Evolutionary conservation across 2,888 invertebrate genomes (phyloP).

Genomic region (Entomobrya proxima): DNA sequence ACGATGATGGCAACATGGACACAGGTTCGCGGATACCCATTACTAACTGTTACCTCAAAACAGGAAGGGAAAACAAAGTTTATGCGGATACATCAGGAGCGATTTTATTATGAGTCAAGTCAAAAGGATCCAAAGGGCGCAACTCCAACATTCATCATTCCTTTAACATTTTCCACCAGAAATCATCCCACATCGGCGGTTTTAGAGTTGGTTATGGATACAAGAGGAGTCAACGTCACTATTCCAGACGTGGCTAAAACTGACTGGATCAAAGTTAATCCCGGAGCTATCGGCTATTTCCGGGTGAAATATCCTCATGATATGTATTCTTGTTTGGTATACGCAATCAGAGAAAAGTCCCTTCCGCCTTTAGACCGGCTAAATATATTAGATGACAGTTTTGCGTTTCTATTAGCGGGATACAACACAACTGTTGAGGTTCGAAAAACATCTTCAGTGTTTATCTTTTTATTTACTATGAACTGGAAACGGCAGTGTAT

Average conservation of each 20-base stretch:
- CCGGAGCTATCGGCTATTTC: constrained; percentile 92
- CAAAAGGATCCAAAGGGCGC: constrained; percentile 46
- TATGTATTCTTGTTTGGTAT: constrained; percentile 86
- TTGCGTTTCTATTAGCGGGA: constrained; percentile 95
- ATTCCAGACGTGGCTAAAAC: constrained; percentile 83
- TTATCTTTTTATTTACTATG: constrained; percentile 77
- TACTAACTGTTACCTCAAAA: constrained; percentile 81
- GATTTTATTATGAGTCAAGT: constrained; percentile 91
- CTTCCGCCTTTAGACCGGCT: constrained; percentile 91
- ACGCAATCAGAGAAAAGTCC: constrained; percentile 87
- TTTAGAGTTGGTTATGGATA: constrained; percentile 81
- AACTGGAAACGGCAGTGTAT: constrained; percentile 80
- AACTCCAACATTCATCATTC: constrained; percentile 88
- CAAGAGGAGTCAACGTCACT: constrained; percentile 83
- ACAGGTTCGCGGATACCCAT: constrained; percentile 89
- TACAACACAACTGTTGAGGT: constrained; percentile 85
- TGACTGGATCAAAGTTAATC: constrained; percentile 93
- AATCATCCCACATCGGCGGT: constrained; percentile 83
- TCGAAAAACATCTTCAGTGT: too few relatives aligned
- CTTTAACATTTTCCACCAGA: constrained; percentile 88
- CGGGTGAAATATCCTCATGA: constrained; percentile 90
- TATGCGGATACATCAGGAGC: constrained; percentile 86
- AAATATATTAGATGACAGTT: constrained; percentile 92
- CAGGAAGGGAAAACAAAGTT: constrained; percentile 83
- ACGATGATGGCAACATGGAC: constrained; percentile 98